Base-by-base conservation (phyloP, 2,797 vertebrate genomes). In the Echeneis naucrates region DNA sequence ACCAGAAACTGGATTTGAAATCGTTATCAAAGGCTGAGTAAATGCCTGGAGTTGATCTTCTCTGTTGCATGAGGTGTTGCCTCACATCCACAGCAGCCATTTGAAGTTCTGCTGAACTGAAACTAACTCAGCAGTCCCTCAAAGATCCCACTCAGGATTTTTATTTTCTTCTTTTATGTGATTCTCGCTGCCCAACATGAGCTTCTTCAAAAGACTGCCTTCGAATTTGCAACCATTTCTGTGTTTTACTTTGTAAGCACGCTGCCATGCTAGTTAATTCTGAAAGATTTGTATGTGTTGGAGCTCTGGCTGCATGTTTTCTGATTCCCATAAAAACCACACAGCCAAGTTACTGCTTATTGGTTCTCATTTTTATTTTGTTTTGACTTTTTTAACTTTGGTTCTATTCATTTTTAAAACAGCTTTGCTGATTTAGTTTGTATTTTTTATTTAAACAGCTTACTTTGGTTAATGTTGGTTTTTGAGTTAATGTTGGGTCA, bases 1-100 rank as follows among this genome's bases (percentile, higher is more conserved):
- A 66, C 61, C 65, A 77, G 44, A 68, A 75, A 76, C 17, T 3
- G 17, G 55, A 56, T 84, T 68, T 64, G 40, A 80, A 86, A 67
- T 75, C 21, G 38, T 47, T 68, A 64, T 66, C 58, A 50, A 65
- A 85, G 72, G 9, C 10, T 3, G 69, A 48, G 26, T 63, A 59
- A 59, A 66, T 12, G 26, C 37, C 38, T 30, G 27, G 24, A 74
- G 75, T 56, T 48, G 40, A 48, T 57, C 26, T 69, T 71, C 32
- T 23, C 0, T 76, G 65, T 65, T 26, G 21, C 37, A 14, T 48
- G 59, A 75, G 68, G 58, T 66, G 55, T 38, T 70, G 57, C 62
- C 75, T 80, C 65, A 70, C 21, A 74, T 78, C 14, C 62, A 70
- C 21, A 74, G 76, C 14, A 0, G 76, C 54, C 62, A 55, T 57